phyloP scores from a whole-genome alignment of 2,888 invertebrate species.

The Chaitophorus viminalis region DNA sequence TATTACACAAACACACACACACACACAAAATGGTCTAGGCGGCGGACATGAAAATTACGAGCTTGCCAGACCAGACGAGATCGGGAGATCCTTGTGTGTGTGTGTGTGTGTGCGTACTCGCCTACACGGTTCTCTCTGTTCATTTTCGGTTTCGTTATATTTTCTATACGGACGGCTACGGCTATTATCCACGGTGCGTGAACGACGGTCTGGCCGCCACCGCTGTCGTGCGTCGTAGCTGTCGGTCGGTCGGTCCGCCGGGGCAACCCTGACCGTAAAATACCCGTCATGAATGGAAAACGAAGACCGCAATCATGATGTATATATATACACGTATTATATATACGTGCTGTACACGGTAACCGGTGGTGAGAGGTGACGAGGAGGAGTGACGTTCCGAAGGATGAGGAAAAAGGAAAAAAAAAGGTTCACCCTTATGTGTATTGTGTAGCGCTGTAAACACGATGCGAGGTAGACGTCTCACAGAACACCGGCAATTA shows the following conservation, averaged over 20 bases:
- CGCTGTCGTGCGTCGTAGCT: background rate
- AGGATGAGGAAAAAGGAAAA: background rate
- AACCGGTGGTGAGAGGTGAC: background rate
- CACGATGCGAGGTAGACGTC: conserved; percentile 31
- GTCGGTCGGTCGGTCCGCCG: background rate
- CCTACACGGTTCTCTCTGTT: background rate
- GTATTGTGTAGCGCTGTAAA: too few relatives aligned
- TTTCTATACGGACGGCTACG: background rate
- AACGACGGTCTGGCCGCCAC: background rate
- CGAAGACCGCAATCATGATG: background rate
- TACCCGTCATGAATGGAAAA: conserved; percentile 52
- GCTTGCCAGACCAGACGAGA: background rate
- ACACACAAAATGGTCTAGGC: background rate
- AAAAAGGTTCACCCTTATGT: conserved; percentile 3
- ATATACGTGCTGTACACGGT: background rate
- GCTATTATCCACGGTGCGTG: conserved; percentile 47
- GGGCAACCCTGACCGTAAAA: conserved; percentile 55
- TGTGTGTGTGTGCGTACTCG: background rate
- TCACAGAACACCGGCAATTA: conserved; percentile 51
- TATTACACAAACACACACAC: background rate
- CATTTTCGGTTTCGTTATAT: conserved; percentile 1
- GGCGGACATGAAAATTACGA: conserved; percentile 27
- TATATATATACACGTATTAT: background rate
- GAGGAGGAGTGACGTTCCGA: background rate
- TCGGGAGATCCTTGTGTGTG: background rate